Evolutionary conservation across 2,888 invertebrate species (phyloP).

Genomic region (Drosophila prolongata): DNA sequence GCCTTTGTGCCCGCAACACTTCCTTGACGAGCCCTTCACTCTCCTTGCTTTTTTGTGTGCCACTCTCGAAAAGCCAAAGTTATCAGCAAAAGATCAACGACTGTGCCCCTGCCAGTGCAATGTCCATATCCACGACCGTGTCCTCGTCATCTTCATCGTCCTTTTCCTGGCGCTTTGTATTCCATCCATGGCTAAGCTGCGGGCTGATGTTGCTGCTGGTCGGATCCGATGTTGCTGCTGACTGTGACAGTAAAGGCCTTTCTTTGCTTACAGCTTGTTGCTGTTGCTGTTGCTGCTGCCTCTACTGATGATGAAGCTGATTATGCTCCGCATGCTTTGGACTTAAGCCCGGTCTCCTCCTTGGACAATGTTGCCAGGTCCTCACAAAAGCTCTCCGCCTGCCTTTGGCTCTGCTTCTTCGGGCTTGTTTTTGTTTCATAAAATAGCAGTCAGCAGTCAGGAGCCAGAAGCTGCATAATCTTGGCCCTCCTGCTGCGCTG

Average conservation of each 20-base stretch:
- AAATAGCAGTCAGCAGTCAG: conserved; percentile 50
- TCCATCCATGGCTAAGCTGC: conserved; percentile 57
- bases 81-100: conserved; percentile 81
- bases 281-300: conserved; percentile 33
- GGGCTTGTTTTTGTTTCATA: conserved; percentile 65
- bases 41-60: conserved; percentile 25
- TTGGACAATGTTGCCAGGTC: conserved; percentile 66
- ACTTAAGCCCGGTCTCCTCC: conserved; percentile 49
- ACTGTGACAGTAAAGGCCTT: conserved; percentile 46
- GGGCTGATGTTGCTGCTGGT: conserved; percentile 43
- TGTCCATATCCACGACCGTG: conserved; percentile 32
- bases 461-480: conserved; percentile 60
- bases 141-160: conserved; percentile 47
- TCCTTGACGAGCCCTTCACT: conserved; percentile 46
- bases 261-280: conserved; percentile 37
- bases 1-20: conserved; percentile 54
- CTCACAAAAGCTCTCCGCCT: conserved; percentile 49
- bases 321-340: conserved; percentile 54
- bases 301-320: conserved; percentile 61
- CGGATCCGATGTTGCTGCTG: conserved; percentile 32
- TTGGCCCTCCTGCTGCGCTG: conserved; percentile 49
- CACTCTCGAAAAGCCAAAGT: conserved; percentile 67
- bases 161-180: conserved; percentile 65
- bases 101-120: conserved; percentile 30
- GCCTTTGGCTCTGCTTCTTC: conserved; percentile 41